Base-by-base conservation (phyloP, 2,113 vertebrate genomes). In the Anser brachyrhynchus region DNA sequence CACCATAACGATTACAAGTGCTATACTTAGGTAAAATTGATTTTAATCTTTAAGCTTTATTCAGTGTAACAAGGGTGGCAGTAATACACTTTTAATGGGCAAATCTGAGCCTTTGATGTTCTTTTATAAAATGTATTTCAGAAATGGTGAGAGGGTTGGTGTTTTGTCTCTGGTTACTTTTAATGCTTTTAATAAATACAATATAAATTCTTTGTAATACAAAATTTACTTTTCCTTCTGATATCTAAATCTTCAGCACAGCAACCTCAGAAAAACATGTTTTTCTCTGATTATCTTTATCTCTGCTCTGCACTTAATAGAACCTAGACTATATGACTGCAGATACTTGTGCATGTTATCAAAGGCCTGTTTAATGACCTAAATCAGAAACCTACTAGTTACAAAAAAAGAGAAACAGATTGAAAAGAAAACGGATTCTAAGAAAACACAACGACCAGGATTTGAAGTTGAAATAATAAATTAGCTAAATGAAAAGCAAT, bases 261-360 rank as follows among this genome's bases (percentile, higher is more conserved):
- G 58, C 11, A 86, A 64, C 10, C 7, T 66, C n/a, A 1, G 0
- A 6, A 3, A 2, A 15, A 62, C 9, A 5, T 4, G 6, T 17
- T 74, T 64, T 39, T 20, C 44, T 62, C 39, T 31, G 84, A 20
- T 58, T 71, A 3, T 58, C 31, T 77, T 37, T 70, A 66, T 41
- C 4, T 51, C 33, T 58, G 37, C 43, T 29, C 29, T 81, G 37
- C 18, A 74, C 8, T 81, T 87, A 4, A 7, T 29, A 39, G 21
- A 39, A 35, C 66, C 10, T 66, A 74, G 23, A 31, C 46, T 67
- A 62, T 4, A 49, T 2, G 6, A 18, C n/a, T 66, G 61, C 11
- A 91, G 35, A 67, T 71, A 80, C 2, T 8, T 49, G 10, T 28
- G 20, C 13, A 55, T 3, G 25, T 21, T 67, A 61, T 18, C 21